These are phyloP conservation scores for Rosalia funebris DNA, from an alignment of 2,888 invertebrate species.

Conservation along the genomic window DNA sequence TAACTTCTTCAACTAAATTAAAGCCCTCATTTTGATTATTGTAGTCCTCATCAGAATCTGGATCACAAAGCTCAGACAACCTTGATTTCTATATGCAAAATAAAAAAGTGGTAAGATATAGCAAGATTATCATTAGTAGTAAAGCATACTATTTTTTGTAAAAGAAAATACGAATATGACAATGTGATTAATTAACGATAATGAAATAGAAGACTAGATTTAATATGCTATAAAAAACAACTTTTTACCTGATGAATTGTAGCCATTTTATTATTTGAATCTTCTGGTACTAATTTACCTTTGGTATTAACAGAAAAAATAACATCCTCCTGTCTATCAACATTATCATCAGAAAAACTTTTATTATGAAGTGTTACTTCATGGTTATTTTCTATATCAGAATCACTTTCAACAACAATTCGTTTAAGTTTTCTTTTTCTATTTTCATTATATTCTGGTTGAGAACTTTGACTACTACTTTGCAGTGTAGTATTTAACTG, in stretches of 20 bases:
- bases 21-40: slow-evolving; percentile 31
- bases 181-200: too few relatives aligned
- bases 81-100: slow-evolving; percentile 49
- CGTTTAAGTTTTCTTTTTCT: slow-evolving; percentile 20
- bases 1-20: slow-evolving; percentile 31
- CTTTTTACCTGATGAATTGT: not conserved
- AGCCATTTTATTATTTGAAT: not conserved
- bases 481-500: not conserved
- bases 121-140: too few relatives aligned
- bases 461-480: slow-evolving; percentile 12
- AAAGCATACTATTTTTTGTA: too few relatives aligned
- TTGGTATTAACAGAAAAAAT: slow-evolving; percentile 40
- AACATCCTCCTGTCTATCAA: slow-evolving; percentile 11
- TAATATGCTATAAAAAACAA: too few relatives aligned
- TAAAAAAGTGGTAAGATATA: too few relatives aligned
- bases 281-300: slow-evolving; percentile 40
- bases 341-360: slow-evolving; percentile 36
- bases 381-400: slow-evolving; percentile 37
- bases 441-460: slow-evolving; percentile 6
- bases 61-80: slow-evolving; percentile 67
- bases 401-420: slow-evolving; percentile 43
- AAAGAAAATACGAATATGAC: too few relatives aligned
- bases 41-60: slow-evolving; percentile 65
- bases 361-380: slow-evolving; percentile 34
- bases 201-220: too few relatives aligned